These are phyloP conservation scores for Seriola dumerili DNA, from an alignment of 2,113 vertebrate genomes.

Conservation along the genomic window DNA sequence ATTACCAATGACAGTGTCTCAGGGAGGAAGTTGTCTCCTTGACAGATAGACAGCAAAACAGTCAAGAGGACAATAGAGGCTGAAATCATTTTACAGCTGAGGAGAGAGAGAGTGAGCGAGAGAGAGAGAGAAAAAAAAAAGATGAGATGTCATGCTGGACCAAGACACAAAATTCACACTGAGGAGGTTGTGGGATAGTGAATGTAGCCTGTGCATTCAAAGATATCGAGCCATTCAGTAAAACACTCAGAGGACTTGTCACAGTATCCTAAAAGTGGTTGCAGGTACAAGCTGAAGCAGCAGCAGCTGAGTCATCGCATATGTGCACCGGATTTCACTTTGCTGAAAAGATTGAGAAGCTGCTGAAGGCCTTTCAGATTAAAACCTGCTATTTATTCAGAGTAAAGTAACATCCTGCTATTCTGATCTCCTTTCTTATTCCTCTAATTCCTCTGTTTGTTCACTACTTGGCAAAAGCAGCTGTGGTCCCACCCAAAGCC, in stretches of 20 bases:
- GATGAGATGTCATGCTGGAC: conserved; percentile 31
- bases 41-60: conserved; percentile 70
- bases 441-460: conserved; percentile 5
- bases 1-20: conserved; percentile 73
- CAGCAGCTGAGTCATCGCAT: conserved; percentile 48
- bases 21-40: conserved; percentile 74
- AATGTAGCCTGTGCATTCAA: conserved; percentile 32
- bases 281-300: conserved; percentile 28
- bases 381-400: conserved; percentile 8
- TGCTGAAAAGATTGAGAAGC: conserved; percentile 6
- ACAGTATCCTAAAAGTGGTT: conserved; percentile 23
- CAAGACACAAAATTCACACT: conserved; percentile 15
- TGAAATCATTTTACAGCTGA: conserved; percentile 47
- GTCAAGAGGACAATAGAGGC: conserved; percentile 51
- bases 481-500: conserved; percentile 8
- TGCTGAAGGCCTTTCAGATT: conserved; percentile 15
- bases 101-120: neutral
- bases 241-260: conserved; percentile 18
- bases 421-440: conserved; percentile 19
- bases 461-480: neutral
- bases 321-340: conserved; percentile 34
- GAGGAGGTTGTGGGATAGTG: conserved; percentile 6
- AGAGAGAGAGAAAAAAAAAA: conserved; percentile 2
- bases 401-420: conserved; percentile 7
- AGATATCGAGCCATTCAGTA: conserved; percentile 35